phyloP scores from a whole-genome alignment of 2,888 invertebrate species.

The Leptopilina myrica region DNA sequence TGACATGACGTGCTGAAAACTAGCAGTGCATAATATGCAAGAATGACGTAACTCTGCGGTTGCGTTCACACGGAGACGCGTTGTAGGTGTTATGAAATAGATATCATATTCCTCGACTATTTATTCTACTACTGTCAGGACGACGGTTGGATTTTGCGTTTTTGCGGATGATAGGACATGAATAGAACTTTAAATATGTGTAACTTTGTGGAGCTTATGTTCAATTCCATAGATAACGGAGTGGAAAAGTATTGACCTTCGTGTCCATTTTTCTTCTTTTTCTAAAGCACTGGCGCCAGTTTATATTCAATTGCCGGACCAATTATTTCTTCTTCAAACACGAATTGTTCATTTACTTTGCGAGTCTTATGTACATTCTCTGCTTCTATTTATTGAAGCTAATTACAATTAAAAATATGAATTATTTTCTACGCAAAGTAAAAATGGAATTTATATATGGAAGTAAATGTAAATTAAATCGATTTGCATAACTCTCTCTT shows the following conservation, averaged over 20 bases:
- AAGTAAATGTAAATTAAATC: constrained; percentile 1
- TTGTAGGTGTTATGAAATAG: constrained; percentile 75
- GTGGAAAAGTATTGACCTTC: constrained; percentile 63
- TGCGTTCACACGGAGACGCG: constrained; percentile 74
- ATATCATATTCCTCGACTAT: constrained; percentile 72
- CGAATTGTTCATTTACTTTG: constrained; percentile 4
- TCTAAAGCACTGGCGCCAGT: neutral
- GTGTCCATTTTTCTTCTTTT: neutral
- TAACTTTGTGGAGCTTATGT: constrained; percentile 58
- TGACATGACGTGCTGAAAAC: constrained; percentile 1
- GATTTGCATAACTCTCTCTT: neutral
- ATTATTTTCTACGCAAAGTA: neutral
- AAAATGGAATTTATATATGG: constrained; percentile 5
- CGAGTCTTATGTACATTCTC: neutral
- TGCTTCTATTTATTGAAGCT: constrained; percentile 23
- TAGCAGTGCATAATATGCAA: constrained; percentile 41
- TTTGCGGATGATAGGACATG: constrained; percentile 49
- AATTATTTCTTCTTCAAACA: constrained; percentile 23
- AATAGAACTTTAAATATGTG: constrained; percentile 50
- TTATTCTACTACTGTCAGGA: constrained; percentile 57
- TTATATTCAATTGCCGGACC: constrained; percentile 18
- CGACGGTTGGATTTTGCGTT: constrained; percentile 55
- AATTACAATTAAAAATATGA: constrained; percentile 23
- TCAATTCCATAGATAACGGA: constrained; percentile 53
- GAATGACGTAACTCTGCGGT: constrained; percentile 68